Evolutionary conservation across 2,888 invertebrate species (phyloP).

Genomic region (Enchytraeus crypticus): DNA sequence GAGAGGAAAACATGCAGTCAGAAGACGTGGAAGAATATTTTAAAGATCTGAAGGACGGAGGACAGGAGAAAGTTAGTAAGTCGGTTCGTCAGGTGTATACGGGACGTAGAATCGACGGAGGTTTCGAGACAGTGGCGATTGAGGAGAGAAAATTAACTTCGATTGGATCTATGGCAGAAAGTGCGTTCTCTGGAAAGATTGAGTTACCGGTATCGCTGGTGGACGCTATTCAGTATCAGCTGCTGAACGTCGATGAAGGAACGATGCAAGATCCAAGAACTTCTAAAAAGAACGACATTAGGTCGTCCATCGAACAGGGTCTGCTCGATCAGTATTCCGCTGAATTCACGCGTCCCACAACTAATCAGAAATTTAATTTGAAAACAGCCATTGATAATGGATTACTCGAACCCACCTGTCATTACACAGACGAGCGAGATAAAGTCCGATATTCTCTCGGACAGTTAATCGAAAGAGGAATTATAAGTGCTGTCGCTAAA

Average conservation of each 20-base stretch:
- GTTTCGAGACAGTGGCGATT: slow-evolving; percentile 21
- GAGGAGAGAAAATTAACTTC: slow-evolving; percentile 25
- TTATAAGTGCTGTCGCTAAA: not conserved
- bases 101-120: slow-evolving; percentile 18
- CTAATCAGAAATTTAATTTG: slow-evolving; percentile 8
- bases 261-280: slow-evolving; percentile 69
- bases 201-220: slow-evolving; percentile 58
- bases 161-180: slow-evolving; percentile 9
- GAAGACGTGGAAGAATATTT: slow-evolving; percentile 25
- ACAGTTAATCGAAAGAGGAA: slow-evolving; percentile 68
- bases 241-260: slow-evolving; percentile 58
- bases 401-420: slow-evolving; percentile 23
- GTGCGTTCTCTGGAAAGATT: slow-evolving; percentile 20
- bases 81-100: slow-evolving; percentile 18
- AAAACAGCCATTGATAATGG: slow-evolving; percentile 19
- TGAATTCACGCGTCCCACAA: slow-evolving; percentile 19
- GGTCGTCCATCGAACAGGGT: slow-evolving; percentile 62
- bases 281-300: slow-evolving; percentile 70
- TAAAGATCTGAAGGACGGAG: slow-evolving; percentile 21
- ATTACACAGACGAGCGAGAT: slow-evolving; percentile 67
- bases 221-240: slow-evolving; percentile 65
- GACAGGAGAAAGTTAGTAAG: slow-evolving; percentile 20
- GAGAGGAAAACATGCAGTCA: slow-evolving; percentile 16
- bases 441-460: slow-evolving; percentile 71
- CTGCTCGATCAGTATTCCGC: slow-evolving; percentile 28